These are phyloP conservation scores for Smittia sp. DNA, from an alignment of 2,888 invertebrate species.

Conservation along the genomic window DNA sequence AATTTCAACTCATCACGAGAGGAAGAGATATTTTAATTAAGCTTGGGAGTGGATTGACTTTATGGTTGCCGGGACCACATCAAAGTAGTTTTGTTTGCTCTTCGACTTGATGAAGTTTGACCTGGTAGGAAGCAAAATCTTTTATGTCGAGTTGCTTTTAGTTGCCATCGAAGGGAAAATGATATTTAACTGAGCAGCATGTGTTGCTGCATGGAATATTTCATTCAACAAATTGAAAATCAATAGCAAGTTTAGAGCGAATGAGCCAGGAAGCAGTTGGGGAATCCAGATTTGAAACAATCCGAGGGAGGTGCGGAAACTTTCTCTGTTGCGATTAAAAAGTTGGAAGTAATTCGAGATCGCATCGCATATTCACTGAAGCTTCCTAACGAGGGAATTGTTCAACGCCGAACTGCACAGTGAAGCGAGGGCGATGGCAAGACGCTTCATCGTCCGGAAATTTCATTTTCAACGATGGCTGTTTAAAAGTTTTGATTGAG, in stretches of 20 bases:
- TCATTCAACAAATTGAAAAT: neutral
- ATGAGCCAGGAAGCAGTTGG: neutral
- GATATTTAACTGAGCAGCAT: neutral
- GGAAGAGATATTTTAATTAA: constrained; percentile 29
- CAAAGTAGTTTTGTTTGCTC: constrained; percentile 14
- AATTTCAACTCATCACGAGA: neutral
- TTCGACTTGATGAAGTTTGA: neutral
- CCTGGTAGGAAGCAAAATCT: neutral
- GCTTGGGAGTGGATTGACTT: constrained; percentile 32
- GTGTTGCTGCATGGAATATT: neutral
- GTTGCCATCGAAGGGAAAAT: neutral
- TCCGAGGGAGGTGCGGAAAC: neutral
- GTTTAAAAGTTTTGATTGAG: constrained; percentile 25
- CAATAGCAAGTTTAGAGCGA: neutral
- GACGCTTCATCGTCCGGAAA: neutral
- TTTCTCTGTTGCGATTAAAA: too few relatives aligned
- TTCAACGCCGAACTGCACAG: too few relatives aligned
- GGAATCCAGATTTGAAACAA: neutral
- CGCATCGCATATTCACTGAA: too few relatives aligned
- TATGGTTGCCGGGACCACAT: constrained; percentile 32
- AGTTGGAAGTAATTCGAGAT: too few relatives aligned
- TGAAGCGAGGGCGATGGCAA: too few relatives aligned
- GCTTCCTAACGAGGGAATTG: too few relatives aligned
- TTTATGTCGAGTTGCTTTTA: neutral
- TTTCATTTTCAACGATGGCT: neutral